phyloP scores from a whole-genome alignment of 2,113 vertebrate genomes.

The Serilophus lunatus region DNA sequence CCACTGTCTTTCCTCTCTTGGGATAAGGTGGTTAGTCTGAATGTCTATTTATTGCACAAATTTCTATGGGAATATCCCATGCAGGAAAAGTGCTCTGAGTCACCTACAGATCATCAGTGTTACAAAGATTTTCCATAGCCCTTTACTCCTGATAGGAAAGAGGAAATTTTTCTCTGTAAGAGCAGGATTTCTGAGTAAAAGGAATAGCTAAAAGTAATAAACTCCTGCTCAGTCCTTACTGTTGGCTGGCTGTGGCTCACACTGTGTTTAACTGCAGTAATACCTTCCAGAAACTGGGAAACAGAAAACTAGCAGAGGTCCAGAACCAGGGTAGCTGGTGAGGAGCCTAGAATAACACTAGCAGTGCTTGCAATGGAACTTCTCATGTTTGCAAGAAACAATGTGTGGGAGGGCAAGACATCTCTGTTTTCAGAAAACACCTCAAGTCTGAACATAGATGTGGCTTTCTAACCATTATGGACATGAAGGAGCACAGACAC shows the following conservation, averaged over 20 bases:
- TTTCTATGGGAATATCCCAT: neutral
- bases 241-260: neutral
- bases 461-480: neutral
- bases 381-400: fast-evolving
- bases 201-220: neutral
- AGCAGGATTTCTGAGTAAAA: neutral
- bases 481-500: neutral
- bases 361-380: neutral
- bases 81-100: constrained; percentile 14
- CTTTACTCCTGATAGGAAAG: neutral
- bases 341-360: neutral
- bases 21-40: neutral
- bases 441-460: neutral
- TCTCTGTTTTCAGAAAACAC: neutral
- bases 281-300: neutral
- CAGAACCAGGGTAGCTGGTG: neutral
- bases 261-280: neutral
- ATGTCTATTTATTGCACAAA: neutral
- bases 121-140: neutral
- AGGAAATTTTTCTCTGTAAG: neutral
- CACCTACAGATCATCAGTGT: neutral
- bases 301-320: neutral
- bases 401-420: neutral
- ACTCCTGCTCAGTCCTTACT: neutral
- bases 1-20: neutral